Evolutionary conservation across 2,888 invertebrate genomes (phyloP), one percentile per base, ranked within the genome.

Genomic region (Ametastegia equiseti): DNA sequence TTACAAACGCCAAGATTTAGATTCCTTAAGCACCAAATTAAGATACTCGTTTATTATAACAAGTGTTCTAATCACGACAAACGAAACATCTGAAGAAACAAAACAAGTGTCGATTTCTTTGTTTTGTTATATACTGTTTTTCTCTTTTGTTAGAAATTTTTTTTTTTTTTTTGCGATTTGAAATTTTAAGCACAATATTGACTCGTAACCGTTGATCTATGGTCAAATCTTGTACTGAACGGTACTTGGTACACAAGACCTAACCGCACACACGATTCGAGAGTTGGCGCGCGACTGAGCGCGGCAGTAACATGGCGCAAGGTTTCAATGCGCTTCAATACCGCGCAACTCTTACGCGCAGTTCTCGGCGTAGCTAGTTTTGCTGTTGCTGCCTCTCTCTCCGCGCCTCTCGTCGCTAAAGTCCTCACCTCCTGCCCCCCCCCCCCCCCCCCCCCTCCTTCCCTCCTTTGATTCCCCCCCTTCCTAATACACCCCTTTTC

Each of bases 321-420:
- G 90, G 89, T 91, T 91, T 91, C 89, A 91, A 90, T 90, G 88
- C 87, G 86, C 47, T 67, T n/a, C 54, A 50, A 47, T 81, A 81
- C 36, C 57, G 80, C 83, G 88, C 79, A 82, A 79, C 73, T 82
- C 19, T 80, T 83, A 85, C 93, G 92, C 92, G 92, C 92, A 92
- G 91, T 89, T 91, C 92, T 92, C 92, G 92, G 92, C 84, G 92
- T 90, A 86, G 88, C 90, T 92, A 91, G 88, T 92, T 92, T 91
- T 92, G 91, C 92, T 89, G 91, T 91, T 90, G 92, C 90, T 92
- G 92, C 92, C 92, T 92, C 90, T 90, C 91, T 90, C 92, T 39
- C 45, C 80, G 36, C 33, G 71, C 80, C 36, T 54, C n/a, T 36
- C 36, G 33, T 60, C 15, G 80, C 73, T 50, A 42, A 30, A 27